Conservation (phyloP, 2,113 vertebrate genomes). For the Eptesicus fuscus region DNA sequence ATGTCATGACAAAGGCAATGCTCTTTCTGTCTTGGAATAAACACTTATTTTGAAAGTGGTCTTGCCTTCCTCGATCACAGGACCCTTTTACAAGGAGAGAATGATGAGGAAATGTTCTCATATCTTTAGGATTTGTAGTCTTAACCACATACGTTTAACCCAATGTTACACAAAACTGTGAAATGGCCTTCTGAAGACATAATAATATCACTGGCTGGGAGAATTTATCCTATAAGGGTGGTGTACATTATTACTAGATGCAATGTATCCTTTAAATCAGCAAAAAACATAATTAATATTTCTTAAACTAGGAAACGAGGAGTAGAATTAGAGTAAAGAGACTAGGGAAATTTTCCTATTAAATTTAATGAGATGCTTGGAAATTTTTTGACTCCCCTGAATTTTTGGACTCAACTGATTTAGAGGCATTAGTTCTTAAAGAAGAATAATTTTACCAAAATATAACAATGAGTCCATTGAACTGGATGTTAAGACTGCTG, state of each 20-base stretch:
- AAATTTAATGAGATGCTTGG: background rate
- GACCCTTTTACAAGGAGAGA: background rate
- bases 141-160: background rate
- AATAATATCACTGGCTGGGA: background rate
- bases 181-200: background rate
- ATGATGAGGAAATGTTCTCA: background rate
- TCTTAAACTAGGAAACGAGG: background rate
- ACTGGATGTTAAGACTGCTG: background rate
- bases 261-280: background rate
- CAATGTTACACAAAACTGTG: background rate
- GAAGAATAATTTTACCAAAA: background rate
- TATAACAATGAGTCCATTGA: background rate
- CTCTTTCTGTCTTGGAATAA: background rate
- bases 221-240: background rate
- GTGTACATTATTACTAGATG: background rate
- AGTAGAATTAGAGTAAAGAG: background rate
- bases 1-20: background rate
- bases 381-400: background rate
- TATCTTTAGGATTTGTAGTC: background rate
- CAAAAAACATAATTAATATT: background rate
- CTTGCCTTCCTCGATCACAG: background rate
- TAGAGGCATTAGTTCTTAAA: background rate
- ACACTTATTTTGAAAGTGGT: background rate
- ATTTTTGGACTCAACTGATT: background rate
- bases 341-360: background rate